A percentile compares a stretch with the other conserved stretches of the same genome.
These are phyloP conservation scores for Thymallus thymallus DNA, from an alignment of 2,113 vertebrate genomes.

Conservation along the genomic window DNA sequence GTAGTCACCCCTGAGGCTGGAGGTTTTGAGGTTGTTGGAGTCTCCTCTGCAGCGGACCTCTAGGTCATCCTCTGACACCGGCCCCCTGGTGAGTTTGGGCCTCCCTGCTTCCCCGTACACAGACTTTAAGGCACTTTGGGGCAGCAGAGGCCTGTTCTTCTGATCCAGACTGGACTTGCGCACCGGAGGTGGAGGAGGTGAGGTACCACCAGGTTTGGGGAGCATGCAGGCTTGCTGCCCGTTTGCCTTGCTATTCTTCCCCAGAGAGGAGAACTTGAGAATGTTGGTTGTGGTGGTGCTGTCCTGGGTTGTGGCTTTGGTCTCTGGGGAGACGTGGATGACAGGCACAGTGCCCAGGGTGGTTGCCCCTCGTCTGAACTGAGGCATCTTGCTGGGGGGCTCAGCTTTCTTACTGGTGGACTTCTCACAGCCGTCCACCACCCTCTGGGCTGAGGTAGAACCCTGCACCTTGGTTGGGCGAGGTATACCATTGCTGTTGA, in stretches of 20 bases:
- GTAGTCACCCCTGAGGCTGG: slow-evolving; percentile 73
- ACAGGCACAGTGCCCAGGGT: slow-evolving; percentile 86
- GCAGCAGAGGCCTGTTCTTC: slow-evolving; percentile 73
- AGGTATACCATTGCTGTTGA: slow-evolving; percentile 74
- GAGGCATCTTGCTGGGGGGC: slow-evolving; percentile 79
- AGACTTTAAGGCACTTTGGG: slow-evolving; percentile 79
- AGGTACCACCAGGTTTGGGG: slow-evolving; percentile 76
- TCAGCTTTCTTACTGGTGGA: slow-evolving; percentile 75
- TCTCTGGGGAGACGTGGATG: slow-evolving; percentile 64
- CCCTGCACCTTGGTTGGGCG: slow-evolving; percentile 77
- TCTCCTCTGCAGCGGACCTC: slow-evolving; percentile 71
- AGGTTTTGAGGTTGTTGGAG: slow-evolving; percentile 73
- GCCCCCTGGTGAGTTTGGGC: slow-evolving; percentile 38
- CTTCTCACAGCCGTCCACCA: slow-evolving; percentile 91
- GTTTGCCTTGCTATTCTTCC: slow-evolving; percentile 77
- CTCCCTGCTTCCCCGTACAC: slow-evolving; percentile 62
- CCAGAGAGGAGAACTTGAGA: slow-evolving; percentile 80
- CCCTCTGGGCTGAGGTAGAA: slow-evolving; percentile 80
- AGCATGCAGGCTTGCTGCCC: slow-evolving; percentile 68
- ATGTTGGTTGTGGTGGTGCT: slow-evolving; percentile 65
- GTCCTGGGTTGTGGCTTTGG: slow-evolving; percentile 69
- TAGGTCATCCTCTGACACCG: slow-evolving; percentile 67
- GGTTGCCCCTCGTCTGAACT: slow-evolving; percentile 88
- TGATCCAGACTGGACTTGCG: slow-evolving; percentile 95
- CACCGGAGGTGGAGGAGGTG: slow-evolving; percentile 87